phyloP scores from a whole-genome alignment of 2,113 vertebrate genomes.

The Menidia beryllina region DNA sequence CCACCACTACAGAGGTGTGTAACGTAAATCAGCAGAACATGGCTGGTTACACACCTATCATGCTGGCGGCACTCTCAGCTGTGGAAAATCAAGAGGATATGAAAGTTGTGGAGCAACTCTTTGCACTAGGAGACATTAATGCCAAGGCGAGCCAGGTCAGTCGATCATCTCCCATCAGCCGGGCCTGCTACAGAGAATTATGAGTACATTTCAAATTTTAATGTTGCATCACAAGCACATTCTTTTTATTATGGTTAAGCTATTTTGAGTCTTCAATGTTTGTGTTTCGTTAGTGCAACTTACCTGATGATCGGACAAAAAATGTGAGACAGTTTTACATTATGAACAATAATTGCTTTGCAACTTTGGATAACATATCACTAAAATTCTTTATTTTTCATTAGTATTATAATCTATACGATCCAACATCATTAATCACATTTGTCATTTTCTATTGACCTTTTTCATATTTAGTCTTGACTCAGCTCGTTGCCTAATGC shows the following conservation, averaged over 20 bases:
- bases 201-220: no score
- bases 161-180: not conserved
- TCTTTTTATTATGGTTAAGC: no score
- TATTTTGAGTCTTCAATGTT: no score
- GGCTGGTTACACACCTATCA: conserved; percentile 96
- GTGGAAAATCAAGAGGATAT: conserved; percentile 91
- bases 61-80: conserved; percentile 94
- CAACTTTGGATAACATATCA: no score
- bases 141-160: conserved; percentile 96
- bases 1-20: conserved; percentile 88
- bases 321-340: no score
- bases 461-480: no score
- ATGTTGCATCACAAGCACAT: not conserved
- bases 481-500: no score
- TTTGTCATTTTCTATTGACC: not conserved
- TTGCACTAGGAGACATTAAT: conserved; percentile 92
- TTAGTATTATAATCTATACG: not conserved
- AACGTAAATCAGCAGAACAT: conserved; percentile 95
- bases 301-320: no score
- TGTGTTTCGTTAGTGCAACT: no score
- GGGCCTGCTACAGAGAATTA: no score
- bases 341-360: no score
- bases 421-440: not conserved
- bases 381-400: no score
- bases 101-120: conserved; percentile 91